Conservation (phyloP, 2,888 invertebrate genomes). For the Agriopis leucophaearia region DNA sequence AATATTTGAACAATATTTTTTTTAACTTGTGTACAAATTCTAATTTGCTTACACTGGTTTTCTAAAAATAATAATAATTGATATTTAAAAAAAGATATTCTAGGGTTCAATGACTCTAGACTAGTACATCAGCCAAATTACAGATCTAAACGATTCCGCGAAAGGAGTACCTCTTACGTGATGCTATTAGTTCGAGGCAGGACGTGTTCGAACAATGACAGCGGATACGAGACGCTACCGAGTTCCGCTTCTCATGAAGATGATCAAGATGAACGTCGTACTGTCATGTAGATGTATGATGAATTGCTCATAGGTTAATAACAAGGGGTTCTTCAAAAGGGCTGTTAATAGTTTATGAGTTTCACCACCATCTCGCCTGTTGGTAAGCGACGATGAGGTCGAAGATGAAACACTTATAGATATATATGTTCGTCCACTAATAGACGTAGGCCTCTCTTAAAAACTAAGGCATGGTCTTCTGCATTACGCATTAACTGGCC, state of each 20-base stretch:
- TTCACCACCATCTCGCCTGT: too few relatives aligned
- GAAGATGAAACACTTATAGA: too few relatives aligned
- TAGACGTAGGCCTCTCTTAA: too few relatives aligned
- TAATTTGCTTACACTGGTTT: too few relatives aligned
- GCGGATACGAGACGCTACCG: slow-evolving; percentile 66
- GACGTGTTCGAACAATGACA: slow-evolving; percentile 75
- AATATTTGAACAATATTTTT: too few relatives aligned
- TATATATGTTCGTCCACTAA: too few relatives aligned
- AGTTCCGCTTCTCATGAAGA: slow-evolving; percentile 72
- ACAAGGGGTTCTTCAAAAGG: too few relatives aligned
- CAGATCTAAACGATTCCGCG: slow-evolving; percentile 4
- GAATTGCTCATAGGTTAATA: background rate
- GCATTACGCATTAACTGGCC: too few relatives aligned
- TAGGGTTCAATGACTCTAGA: background rate
- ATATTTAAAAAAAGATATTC: background rate
- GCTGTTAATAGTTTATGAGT: too few relatives aligned
- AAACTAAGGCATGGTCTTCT: too few relatives aligned
- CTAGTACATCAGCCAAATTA: slow-evolving; percentile 13
- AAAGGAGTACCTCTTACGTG: slow-evolving; percentile 24
- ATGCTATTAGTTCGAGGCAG: slow-evolving; percentile 55
- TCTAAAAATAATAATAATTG: background rate
- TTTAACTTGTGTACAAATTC: too few relatives aligned
- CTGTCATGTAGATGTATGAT: slow-evolving; percentile 41
- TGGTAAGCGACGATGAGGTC: too few relatives aligned
- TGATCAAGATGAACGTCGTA: slow-evolving; percentile 56